Conservation (phyloP, 2,888 invertebrate genomes). For the Leucophora obtusa region DNA sequence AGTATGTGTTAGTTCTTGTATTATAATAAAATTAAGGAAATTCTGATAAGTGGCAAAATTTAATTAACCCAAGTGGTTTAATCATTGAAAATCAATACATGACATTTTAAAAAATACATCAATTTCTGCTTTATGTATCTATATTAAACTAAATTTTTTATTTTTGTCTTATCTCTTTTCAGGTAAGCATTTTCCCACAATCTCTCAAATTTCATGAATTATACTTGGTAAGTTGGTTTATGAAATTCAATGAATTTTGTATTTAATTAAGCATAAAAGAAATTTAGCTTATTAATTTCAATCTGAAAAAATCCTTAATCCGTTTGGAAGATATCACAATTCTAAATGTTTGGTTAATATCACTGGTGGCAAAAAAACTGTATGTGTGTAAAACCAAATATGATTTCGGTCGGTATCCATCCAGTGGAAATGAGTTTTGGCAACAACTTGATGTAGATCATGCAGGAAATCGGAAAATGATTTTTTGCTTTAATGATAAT, state of each 20-base stretch:
- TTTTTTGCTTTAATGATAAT: too few species aligned
- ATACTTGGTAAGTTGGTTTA: neutral
- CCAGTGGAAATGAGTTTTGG: too few species aligned
- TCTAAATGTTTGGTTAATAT: too few species aligned
- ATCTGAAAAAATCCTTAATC: too few species aligned
- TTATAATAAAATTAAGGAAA: constrained; percentile 38
- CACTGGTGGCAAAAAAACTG: too few species aligned
- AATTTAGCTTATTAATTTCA: too few species aligned
- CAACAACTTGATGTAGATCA: too few species aligned
- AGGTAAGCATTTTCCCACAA: constrained; percentile 31
- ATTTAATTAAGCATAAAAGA: too few species aligned
- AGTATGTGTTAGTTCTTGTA: constrained; percentile 12
- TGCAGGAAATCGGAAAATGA: too few species aligned
- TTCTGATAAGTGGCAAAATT: constrained; percentile 54
- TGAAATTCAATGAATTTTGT: neutral
- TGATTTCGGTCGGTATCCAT: too few species aligned
- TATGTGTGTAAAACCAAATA: too few species aligned
- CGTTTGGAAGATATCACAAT: too few species aligned
- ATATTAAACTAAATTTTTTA: neutral
- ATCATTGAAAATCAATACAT: constrained; percentile 40
- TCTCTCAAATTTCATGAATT: neutral
- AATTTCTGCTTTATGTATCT: neutral
- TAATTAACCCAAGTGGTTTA: constrained; percentile 45
- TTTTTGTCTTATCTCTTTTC: constrained; percentile 30
- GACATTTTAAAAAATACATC: neutral